phyloP scores from a whole-genome alignment of 2,888 invertebrate genomes.

The Scotopteryx bipunctaria region DNA sequence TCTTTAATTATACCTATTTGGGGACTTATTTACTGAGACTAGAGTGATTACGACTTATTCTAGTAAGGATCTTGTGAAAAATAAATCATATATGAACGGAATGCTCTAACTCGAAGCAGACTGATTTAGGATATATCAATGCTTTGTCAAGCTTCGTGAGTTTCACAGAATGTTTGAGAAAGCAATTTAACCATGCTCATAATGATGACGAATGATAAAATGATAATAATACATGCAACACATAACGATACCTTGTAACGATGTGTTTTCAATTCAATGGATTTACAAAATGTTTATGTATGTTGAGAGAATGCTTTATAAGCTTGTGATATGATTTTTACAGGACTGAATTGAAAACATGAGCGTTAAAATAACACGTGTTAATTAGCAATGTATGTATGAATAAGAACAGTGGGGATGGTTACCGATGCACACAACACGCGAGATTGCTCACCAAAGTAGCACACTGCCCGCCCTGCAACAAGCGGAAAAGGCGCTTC shows the following conservation, averaged over 20 bases:
- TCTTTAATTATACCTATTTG: neutral
- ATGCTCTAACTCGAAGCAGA: conserved; percentile 14
- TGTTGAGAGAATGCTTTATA: neutral
- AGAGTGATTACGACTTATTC: conserved; percentile 14
- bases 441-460: conserved; percentile 97
- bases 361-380: conserved; percentile 66
- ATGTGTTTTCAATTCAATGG: conserved; percentile 58
- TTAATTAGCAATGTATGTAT: conserved; percentile 79
- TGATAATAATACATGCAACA: conserved; percentile 72
- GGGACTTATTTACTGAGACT: conserved; percentile 10
- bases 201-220: conserved; percentile 50
- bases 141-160: conserved; percentile 33
- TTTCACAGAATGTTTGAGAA: conserved; percentile 33
- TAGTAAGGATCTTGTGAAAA: conserved; percentile 23
- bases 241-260: conserved; percentile 62
- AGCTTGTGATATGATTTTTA: neutral
- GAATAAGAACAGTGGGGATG: conserved; percentile 89
- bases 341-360: conserved; percentile 57
- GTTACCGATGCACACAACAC: conserved; percentile 97
- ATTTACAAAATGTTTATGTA: neutral
- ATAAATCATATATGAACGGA: conserved; percentile 33
- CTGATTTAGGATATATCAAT: conserved; percentile 19
- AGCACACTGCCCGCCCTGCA: conserved; percentile 96
- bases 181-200: conserved; percentile 47
- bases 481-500: conserved; percentile 79